A percentile compares a stretch with the other conserved stretches of the same genome.
Conservation (phyloP, 2,113 vertebrate genomes). For the Phyllostomus hastatus region DNA sequence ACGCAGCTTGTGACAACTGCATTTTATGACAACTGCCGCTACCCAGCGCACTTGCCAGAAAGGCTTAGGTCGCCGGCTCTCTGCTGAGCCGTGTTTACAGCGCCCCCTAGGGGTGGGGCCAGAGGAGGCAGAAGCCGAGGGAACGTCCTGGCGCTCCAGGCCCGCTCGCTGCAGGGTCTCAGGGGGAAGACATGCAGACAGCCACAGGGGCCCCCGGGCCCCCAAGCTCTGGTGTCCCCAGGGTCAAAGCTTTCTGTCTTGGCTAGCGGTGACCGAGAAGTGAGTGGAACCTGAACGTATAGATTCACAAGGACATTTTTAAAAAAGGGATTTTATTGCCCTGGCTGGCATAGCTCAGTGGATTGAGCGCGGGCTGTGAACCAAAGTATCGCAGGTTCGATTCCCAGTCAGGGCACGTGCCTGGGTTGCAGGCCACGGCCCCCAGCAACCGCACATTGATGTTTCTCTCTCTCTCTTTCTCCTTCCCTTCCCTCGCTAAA, state of each 20-base stretch:
- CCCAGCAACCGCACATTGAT: no score
- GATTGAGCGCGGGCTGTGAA: no score
- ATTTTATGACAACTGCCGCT: neutral
- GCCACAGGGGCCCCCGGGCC: rapidly evolving
- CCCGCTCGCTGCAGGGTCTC: no score
- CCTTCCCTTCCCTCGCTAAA: no score
- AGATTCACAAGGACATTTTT: neutral
- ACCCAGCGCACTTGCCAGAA: neutral
- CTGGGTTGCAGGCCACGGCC: no score
- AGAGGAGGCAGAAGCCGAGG: rapidly evolving
- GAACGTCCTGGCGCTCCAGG: neutral
- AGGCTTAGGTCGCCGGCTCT: rapidly evolving
- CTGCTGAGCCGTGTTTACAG: rapidly evolving
- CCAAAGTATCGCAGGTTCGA: no score
- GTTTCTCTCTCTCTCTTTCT: no score
- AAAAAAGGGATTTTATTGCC: no score
- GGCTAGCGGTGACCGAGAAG: neutral
- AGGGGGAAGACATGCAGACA: neutral
- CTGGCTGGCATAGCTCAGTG: no score
- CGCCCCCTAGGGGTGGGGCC: neutral
- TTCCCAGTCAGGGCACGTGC: no score
- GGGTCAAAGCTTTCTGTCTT: neutral
- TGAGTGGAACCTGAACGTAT: neutral
- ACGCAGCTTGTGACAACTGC: neutral
- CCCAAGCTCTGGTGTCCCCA: no score